Percentiles rank a stretch among this genome's conserved stretches.
Conservation (phyloP, 1,140 invertebrate species). For the Chionoecetes opilio region DNA sequence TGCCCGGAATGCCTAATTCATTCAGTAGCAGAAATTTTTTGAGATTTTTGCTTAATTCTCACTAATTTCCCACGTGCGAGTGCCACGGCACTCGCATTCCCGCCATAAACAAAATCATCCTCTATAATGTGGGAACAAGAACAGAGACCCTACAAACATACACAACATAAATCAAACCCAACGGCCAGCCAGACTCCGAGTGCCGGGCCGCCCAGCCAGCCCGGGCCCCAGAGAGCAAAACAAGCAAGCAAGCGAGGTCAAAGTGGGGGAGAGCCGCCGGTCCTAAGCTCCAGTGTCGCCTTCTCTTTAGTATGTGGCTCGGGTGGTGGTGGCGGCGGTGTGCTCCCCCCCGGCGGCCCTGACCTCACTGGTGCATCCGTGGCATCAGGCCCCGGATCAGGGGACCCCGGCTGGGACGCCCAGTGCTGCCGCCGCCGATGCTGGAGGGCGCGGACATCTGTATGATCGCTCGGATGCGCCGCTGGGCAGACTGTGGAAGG, state of each 20-base stretch:
- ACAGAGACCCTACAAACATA: slow-evolving; percentile 65
- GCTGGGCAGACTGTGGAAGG: slow-evolving; percentile 93
- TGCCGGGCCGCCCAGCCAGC: slow-evolving; percentile 60
- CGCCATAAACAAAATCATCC: slow-evolving; percentile 69
- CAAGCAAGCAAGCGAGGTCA: slow-evolving; percentile 77
- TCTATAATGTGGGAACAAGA: slow-evolving; percentile 65
- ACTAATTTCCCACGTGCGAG: slow-evolving; percentile 51
- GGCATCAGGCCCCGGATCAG: slow-evolving; percentile 72
- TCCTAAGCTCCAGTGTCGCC: slow-evolving; percentile 75
- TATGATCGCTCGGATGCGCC: slow-evolving; percentile 96
- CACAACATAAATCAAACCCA: slow-evolving; percentile 74
- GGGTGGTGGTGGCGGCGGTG: slow-evolving; percentile 63
- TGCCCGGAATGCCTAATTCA: background rate
- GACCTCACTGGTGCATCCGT: slow-evolving; percentile 76
- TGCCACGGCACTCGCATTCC: slow-evolving; percentile 60
- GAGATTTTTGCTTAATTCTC: background rate
- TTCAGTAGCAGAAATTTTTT: background rate
- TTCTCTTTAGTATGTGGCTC: slow-evolving; percentile 77
- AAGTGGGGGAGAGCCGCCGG: slow-evolving; percentile 57
- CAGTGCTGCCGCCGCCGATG: too few species aligned
- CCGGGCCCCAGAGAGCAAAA: slow-evolving; percentile 74
- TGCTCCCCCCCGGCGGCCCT: slow-evolving; percentile 50
- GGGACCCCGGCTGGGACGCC: slow-evolving; percentile 77
- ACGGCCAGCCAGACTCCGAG: slow-evolving; percentile 67
- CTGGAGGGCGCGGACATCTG: slow-evolving; percentile 87